Percentiles rank a stretch among this genome's conserved stretches.
phyloP scores from a whole-genome alignment of 2,888 invertebrate genomes.

The Caenorhabditis imperialis region DNA sequence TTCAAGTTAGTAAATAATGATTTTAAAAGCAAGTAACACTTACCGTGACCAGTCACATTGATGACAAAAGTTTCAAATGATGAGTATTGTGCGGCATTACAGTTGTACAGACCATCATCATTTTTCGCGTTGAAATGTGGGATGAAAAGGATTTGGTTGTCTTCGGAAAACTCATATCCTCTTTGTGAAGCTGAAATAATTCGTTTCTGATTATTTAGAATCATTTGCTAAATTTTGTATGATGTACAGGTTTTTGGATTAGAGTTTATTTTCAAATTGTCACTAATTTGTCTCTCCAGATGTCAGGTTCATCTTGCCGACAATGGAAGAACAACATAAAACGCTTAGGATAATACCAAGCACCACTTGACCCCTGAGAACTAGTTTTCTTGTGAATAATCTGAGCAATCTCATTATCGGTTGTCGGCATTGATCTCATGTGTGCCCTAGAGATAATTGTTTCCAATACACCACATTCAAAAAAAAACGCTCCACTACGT shows the following conservation, averaged over 20 bases:
- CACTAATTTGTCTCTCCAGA: constrained; percentile 14
- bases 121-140: constrained; percentile 64
- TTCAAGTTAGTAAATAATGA: too few relatives aligned
- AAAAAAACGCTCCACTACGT: too few relatives aligned
- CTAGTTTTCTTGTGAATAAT: constrained; percentile 5
- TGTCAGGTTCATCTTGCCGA: not conserved
- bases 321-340: constrained; percentile 11
- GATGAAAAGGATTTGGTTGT: constrained; percentile 66
- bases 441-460: too few relatives aligned
- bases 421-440: too few relatives aligned
- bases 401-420: constrained; percentile 32
- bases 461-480: too few relatives aligned
- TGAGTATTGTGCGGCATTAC: constrained; percentile 69
- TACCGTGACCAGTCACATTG: constrained; percentile 68
- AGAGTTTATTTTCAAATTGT: too few relatives aligned
- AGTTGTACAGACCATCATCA: constrained; percentile 70
- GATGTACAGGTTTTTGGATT: too few relatives aligned
- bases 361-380: constrained; percentile 32
- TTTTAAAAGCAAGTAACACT: too few relatives aligned
- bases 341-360: constrained; percentile 34
- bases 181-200: constrained; percentile 63
- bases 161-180: constrained; percentile 68
- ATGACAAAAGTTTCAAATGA: constrained; percentile 66
- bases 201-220: not conserved
- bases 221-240: too few relatives aligned